A percentile compares a stretch with the other conserved stretches of the same genome.
These are phyloP conservation scores for Lagodon rhomboides DNA, from an alignment of 2,797 vertebrate genomes.

Conservation along the genomic window DNA sequence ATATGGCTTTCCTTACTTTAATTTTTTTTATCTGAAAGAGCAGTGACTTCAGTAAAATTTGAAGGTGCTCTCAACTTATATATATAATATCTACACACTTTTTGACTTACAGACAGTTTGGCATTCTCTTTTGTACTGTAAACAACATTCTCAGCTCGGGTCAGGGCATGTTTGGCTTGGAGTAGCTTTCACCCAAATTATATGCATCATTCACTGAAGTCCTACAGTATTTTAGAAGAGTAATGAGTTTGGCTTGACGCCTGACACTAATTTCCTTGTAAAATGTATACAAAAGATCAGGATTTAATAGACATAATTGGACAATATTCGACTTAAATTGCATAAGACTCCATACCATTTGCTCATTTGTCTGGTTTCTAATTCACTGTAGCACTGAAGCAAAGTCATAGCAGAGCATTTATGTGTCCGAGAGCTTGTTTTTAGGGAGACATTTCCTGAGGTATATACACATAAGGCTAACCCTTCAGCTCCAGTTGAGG, in stretches of 20 bases:
- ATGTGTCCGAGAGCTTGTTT: slow-evolving; percentile 29
- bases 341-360: slow-evolving; percentile 3
- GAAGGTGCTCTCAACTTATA: background rate
- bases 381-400: slow-evolving; percentile 5
- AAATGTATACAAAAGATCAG: slow-evolving; percentile 29
- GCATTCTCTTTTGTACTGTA: slow-evolving; percentile 11
- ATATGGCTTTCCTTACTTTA: no score
- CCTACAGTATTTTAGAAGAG: slow-evolving; percentile 11
- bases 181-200: slow-evolving; percentile 33
- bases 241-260: slow-evolving; percentile 27
- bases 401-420: slow-evolving; percentile 24
- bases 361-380: slow-evolving; percentile 32
- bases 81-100: background rate
- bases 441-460: slow-evolving; percentile 28
- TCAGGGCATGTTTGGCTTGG: slow-evolving; percentile 57
- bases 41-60: background rate
- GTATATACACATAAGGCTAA: background rate
- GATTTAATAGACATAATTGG: slow-evolving; percentile 27
- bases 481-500: background rate
- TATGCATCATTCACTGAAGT: slow-evolving; percentile 22
- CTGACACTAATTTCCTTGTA: slow-evolving; percentile 34
- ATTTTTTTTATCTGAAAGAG: background rate
- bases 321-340: background rate
- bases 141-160: slow-evolving; percentile 38
- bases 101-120: slow-evolving; percentile 16